Evolutionary conservation across 2,113 vertebrate species (phyloP), one percentile per base, ranked within the genome.

Genomic region (Ivindomyrus marchei): DNA sequence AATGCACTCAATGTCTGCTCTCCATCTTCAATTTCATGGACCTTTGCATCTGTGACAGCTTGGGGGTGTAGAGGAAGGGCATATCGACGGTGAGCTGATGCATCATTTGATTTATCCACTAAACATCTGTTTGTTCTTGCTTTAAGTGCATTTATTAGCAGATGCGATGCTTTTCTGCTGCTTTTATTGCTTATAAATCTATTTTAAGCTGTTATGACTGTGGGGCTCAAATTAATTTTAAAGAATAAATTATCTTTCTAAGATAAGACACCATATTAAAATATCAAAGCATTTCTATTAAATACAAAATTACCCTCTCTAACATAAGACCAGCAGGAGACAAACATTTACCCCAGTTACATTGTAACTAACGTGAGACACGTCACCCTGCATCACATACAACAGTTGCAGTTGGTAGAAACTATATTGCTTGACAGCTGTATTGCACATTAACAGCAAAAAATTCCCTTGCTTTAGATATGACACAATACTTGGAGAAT

Each of bases 21-120:
- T 53, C 90, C 88, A 1, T 92, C 92, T 84, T 92, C 92, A 53
- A 90, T n/a, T 89, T 96, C 92, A 53, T 92, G 91, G 87, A 93
- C 89, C 53, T 92, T 94, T 6, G 91, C 91, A 13, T 96, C 96
- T 96, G 92, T 70, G 80, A 45, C 87, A 17, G 13, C 15, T 66
- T 6, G 36, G 84, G 58, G 89, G 17, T 90, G 15, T 80, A 21
- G 1, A 19, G 89, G 2, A 56, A 87, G 62, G 56, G 27, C 88
- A n/a, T 13, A 11, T 70, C 21, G 52, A 42, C 45, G 6, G 17
- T 53, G 9, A 27, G 47, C 45, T 24, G 49, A 50, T 31, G 85
- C 24, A 31, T 87, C 24, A 31, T 47, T 70, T 70, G 9, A 49
- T 45, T 36, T n/a, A 70, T 46, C 42, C 39, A 46, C 56, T 66